phyloP scores from a whole-genome alignment of 2,113 vertebrate genomes.

The Psephotus haematonotus region DNA sequence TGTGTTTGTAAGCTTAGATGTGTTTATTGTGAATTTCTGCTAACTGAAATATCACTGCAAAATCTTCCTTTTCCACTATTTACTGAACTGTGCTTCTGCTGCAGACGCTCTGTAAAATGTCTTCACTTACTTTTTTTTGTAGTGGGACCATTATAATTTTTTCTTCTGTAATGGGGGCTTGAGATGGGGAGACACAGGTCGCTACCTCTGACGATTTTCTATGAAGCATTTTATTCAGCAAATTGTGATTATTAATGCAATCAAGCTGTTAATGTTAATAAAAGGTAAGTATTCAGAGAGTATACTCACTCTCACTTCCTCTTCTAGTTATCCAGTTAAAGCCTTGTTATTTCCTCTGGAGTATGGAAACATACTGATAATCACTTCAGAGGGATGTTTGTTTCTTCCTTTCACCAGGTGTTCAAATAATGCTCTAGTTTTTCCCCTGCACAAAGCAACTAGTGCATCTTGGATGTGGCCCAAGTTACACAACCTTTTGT shows the following conservation, averaged over 20 bases:
- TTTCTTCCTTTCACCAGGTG: not conserved
- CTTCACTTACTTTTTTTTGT: not conserved
- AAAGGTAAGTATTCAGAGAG: not conserved
- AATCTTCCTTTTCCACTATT: not conserved
- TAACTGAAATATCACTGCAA: not conserved
- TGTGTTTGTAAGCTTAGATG: not conserved
- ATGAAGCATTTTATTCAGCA: not conserved
- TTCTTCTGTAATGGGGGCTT: not conserved
- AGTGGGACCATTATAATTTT: not conserved
- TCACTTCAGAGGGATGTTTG: not conserved
- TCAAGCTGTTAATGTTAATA: not conserved
- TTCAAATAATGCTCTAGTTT: not conserved
- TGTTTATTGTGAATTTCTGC: not conserved
- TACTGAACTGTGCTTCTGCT: not conserved
- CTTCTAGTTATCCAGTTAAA: not conserved
- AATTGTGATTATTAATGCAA: not conserved
- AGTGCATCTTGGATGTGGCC: not conserved
- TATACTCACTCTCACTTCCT: not conserved
- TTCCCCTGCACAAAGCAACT: not conserved
- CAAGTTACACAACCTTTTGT: rapidly evolving
- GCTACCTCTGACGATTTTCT: not conserved
- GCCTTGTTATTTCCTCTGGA: not conserved
- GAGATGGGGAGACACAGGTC: not conserved
- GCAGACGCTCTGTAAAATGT: not conserved
- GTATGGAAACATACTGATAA: too few species aligned